Evolutionary conservation across 2,113 vertebrate species (phyloP).

Genomic region (Thalassarche chlororhynchos): DNA sequence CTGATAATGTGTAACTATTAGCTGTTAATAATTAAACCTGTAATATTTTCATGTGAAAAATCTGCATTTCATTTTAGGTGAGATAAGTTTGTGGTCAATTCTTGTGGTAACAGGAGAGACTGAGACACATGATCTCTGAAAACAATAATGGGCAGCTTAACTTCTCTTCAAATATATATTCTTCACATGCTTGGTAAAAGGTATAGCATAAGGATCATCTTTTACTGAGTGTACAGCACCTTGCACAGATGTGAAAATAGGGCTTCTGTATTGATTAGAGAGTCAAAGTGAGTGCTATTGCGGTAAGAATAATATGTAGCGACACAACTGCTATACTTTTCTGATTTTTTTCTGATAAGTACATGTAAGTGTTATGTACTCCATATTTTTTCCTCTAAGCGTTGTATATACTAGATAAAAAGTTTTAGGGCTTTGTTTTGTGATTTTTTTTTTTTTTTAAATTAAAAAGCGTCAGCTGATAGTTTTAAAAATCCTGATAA

Average conservation of each 20-base stretch:
- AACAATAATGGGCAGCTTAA: not conserved
- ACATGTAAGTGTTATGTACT: not conserved
- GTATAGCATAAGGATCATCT: not conserved
- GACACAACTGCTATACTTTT: not conserved
- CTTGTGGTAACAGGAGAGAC: not conserved
- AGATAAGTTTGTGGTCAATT: not conserved
- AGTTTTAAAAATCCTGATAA: not conserved
- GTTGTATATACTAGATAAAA: not conserved
- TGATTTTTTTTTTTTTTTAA: not conserved
- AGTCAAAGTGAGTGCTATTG: not conserved
- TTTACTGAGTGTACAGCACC: not conserved
- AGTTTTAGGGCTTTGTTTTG: not conserved
- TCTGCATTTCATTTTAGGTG: not conserved
- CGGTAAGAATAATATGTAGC: not conserved
- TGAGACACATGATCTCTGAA: not conserved
- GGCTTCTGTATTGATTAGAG: not conserved
- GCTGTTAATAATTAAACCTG: not conserved
- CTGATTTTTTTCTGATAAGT: not conserved
- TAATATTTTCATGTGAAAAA: not conserved
- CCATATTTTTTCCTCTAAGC: not conserved
- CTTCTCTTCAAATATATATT: not conserved
- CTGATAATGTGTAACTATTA: not conserved
- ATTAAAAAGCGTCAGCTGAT: not conserved
- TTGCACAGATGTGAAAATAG: not conserved
- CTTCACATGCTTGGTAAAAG: not conserved